Base-by-base conservation (phyloP, 2,888 invertebrate species). In the Cordylochernes scorpioides region DNA sequence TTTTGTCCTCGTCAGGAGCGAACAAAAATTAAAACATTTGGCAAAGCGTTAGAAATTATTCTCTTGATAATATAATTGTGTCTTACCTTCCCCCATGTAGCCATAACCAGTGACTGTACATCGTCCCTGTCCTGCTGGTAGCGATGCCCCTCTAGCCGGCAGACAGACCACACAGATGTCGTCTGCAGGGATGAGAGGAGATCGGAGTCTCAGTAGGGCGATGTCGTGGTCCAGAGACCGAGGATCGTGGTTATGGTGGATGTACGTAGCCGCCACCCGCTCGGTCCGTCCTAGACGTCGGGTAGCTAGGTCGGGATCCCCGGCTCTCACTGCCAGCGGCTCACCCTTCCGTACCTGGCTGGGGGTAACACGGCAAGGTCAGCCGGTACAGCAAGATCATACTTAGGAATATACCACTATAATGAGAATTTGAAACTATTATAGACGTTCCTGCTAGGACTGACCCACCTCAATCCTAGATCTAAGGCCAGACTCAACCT, bases 161-260 rank as follows among this genome's bases (percentile, higher is more conserved):
- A 84, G 55, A 45, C 84, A 84, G 15, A 82, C 78, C 4, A 41
- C 22, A 25, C 43, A 43, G 2, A 42, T 39, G 15, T 29, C 30
- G 13, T 36, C 36, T 10, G 35, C 35, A 15, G 42, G 25, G 16
- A 39, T 36, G 4, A 42, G 37, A 5, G 42, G 39, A 17, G 32
- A 31, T 24, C 40, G 31, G 1, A 43, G 60, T 51, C 80, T 80
- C 8, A 88, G 59, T 35, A 88, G 52, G 2, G 88, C 88, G 38
- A 88, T 82, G 46, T 88, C 86, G 46, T 88, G 84, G 51, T 82
- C 84, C 40, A 84, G 55, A 2, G 84, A 84, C 54, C 82, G 82
- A 43, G 78, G 77, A 54, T 84, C 84, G 59, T 84, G 84, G 57
- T 84, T 84, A 54, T 84, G 84, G 48, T 84, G 84, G 36, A 84